A percentile compares a stretch with the other conserved stretches of the same genome.
phyloP scores from a whole-genome alignment of 2,888 invertebrate genomes.

The Cephonodes hylas region DNA sequence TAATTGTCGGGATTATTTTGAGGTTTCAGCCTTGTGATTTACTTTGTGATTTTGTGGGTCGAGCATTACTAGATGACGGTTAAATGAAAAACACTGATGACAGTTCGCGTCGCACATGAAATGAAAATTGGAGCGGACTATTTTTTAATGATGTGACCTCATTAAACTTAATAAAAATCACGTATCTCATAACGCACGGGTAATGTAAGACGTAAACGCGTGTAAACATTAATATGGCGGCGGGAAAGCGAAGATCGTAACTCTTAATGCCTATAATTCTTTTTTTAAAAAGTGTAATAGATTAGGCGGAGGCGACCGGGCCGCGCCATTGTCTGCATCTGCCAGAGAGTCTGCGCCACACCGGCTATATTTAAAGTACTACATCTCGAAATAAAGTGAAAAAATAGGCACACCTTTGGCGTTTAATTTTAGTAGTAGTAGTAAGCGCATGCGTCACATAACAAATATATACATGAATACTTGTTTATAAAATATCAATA shows the following conservation, averaged over 20 bases:
- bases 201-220: neutral
- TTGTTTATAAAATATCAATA: conserved; percentile 14
- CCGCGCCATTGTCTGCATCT: conserved; percentile 8
- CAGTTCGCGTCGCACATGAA: neutral
- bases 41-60: neutral
- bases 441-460: conserved; percentile 16
- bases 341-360: neutral
- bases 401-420: conserved; percentile 14
- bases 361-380: conserved; percentile 10
- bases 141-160: neutral
- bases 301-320: neutral
- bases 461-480: conserved; percentile 14
- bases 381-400: conserved; percentile 14
- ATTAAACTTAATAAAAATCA: neutral
- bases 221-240: neutral
- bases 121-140: neutral
- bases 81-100: neutral
- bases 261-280: neutral
- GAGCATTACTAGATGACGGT: neutral
- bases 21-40: neutral
- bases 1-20: conserved; percentile 7
- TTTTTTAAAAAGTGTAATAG: neutral
- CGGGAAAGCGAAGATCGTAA: neutral
- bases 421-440: conserved; percentile 15
- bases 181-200: neutral